These are phyloP conservation scores for Bombus superbus DNA, from an alignment of 1,140 invertebrate genomes.

Conservation along the genomic window DNA sequence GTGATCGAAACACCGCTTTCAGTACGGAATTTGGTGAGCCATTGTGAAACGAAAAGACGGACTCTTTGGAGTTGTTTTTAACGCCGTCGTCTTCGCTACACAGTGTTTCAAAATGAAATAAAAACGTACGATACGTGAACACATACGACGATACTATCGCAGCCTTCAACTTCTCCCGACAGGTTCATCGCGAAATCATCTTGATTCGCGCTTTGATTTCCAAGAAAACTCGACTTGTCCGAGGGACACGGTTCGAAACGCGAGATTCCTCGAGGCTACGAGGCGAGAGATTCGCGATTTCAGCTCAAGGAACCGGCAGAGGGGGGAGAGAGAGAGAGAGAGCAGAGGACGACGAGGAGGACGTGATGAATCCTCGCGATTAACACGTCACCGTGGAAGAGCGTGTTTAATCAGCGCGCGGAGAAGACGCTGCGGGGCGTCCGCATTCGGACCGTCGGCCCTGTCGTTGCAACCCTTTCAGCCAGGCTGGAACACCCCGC, in stretches of 20 bases:
- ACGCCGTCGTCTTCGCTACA: not conserved
- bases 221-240: constrained; percentile 2
- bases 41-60: too few species aligned
- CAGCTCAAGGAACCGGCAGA: not conserved
- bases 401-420: constrained; percentile 78
- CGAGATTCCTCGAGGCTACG: constrained; percentile 5
- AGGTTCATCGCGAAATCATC: not conserved
- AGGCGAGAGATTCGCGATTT: not conserved
- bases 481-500: constrained; percentile 66
- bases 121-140: not conserved
- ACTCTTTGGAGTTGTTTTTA: too few species aligned
- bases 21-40: not conserved
- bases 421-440: constrained; percentile 78
- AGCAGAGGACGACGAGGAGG: constrained; percentile 58
- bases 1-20: not conserved
- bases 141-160: not conserved
- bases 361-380: constrained; percentile 78
- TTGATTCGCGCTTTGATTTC: constrained; percentile 8
- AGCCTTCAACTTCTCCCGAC: not conserved
- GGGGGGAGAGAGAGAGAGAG: constrained; percentile 40
- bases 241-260: constrained; percentile 4
- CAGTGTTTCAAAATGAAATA: not conserved
- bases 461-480: constrained; percentile 71
- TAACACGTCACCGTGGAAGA: constrained; percentile 79
- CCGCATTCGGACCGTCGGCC: constrained; percentile 71